Conservation (phyloP, 2,888 invertebrate genomes). For the Fragum whitleyi region DNA sequence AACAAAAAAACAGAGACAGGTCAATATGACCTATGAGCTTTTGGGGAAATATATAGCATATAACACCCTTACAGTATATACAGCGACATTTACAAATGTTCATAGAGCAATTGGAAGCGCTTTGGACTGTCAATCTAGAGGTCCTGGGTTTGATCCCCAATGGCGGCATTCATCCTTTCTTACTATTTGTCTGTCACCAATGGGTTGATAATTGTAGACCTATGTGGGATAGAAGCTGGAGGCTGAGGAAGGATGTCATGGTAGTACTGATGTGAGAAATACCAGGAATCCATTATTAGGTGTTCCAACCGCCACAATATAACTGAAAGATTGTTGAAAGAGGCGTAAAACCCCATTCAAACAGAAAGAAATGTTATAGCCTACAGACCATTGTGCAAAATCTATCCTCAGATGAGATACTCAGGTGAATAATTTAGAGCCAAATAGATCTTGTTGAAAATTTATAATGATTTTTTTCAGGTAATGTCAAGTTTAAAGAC, state of each 20-base stretch:
- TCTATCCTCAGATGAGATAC: too few species aligned
- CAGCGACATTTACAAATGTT: too few species aligned
- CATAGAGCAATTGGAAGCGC: too few species aligned
- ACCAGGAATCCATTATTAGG: constrained; percentile 4
- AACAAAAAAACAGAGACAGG: too few species aligned
- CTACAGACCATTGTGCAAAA: too few species aligned
- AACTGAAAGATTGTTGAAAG: constrained; percentile 1
- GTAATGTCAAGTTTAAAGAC: too few species aligned
- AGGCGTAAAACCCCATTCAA: background rate
- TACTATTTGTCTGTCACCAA: background rate
- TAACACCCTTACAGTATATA: too few species aligned
- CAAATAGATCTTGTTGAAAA: too few species aligned
- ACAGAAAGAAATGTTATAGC: background rate
- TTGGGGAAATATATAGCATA: too few species aligned
- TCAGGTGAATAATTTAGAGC: too few species aligned
- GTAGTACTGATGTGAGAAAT: constrained; percentile 1
- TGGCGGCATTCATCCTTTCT: background rate
- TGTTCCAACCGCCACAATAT: background rate
- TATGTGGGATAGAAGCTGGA: background rate
- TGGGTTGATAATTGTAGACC: background rate
- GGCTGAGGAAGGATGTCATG: background rate
- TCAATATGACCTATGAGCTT: too few species aligned
- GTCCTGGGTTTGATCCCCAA: background rate
- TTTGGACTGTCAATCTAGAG: background rate
- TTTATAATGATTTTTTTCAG: too few species aligned